Evolutionary conservation across 2,797 vertebrate species (phyloP).

Genomic region (Cyprinodon diabolis): DNA sequence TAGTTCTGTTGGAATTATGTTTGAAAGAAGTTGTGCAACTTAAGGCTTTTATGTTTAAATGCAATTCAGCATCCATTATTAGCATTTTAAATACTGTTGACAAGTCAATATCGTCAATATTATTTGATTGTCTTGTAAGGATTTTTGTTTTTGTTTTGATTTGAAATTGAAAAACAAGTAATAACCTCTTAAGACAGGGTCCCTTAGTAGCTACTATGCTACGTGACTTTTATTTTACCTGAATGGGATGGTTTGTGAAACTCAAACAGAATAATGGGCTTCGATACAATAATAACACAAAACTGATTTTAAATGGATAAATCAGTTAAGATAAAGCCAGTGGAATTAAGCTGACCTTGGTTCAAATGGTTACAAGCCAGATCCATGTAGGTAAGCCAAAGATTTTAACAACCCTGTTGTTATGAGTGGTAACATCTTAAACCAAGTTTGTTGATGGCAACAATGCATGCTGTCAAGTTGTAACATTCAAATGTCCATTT

Average conservation of each 20-base stretch:
- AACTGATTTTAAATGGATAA: neutral
- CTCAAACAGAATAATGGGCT: neutral
- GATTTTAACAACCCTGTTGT: neutral
- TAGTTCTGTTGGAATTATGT: slow-evolving; percentile 7
- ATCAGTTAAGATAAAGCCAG: neutral
- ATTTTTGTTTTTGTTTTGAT: slow-evolving; percentile 10
- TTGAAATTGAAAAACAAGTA: neutral
- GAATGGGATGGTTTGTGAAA: neutral
- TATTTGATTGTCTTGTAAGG: neutral
- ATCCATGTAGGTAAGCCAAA: neutral
- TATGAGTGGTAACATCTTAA: neutral
- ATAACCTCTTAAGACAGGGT: neutral
- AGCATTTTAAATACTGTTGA: neutral
- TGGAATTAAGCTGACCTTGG: neutral
- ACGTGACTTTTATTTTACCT: neutral
- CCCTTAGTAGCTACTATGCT: neutral
- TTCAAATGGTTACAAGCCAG: neutral
- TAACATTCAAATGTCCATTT: neutral
- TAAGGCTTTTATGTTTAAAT: neutral
- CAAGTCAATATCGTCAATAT: too few species aligned
- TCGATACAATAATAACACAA: neutral
- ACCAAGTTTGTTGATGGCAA: neutral
- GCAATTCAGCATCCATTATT: neutral
- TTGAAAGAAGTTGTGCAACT: neutral
- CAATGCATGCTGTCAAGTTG: neutral